Percentiles rank a stretch among this genome's conserved stretches.
Conservation (phyloP, 2,113 vertebrate species). For the Ariopsis seemanni region DNA sequence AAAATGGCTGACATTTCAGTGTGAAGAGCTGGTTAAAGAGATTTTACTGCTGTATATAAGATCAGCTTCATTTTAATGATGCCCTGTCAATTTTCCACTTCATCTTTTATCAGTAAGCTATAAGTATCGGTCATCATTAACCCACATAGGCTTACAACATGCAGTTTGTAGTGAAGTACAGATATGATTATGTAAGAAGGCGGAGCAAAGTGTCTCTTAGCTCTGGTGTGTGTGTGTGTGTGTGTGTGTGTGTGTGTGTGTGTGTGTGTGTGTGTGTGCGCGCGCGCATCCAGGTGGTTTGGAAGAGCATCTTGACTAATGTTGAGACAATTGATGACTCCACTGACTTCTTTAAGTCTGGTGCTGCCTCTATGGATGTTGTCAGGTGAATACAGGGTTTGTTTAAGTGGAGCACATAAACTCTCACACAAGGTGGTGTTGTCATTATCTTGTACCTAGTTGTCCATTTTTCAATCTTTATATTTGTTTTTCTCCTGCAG, state of each 20-base stretch:
- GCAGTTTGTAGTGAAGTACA: not conserved
- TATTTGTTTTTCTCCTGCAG: slow-evolving; percentile 57
- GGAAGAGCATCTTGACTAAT: slow-evolving; percentile 81
- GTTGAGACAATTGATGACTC: slow-evolving; percentile 74
- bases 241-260: slow-evolving; percentile 29
- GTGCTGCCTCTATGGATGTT: slow-evolving; percentile 86
- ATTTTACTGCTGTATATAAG: too few species aligned
- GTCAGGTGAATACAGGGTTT: slow-evolving; percentile 72
- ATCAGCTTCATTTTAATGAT: not conserved
- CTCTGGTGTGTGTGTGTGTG: not conserved
- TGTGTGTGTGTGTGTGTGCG: not conserved
- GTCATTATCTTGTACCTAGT: not conserved
- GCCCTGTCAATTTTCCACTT: not conserved
- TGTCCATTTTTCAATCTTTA: not conserved
- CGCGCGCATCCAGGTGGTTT: slow-evolving; percentile 69
- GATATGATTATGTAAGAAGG: too few species aligned
- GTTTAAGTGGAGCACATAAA: not conserved
- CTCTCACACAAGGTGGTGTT: not conserved
- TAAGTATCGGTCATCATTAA: slow-evolving; percentile 7
- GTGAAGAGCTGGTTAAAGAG: not conserved
- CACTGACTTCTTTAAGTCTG: slow-evolving; percentile 88
- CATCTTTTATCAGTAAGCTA: not conserved
- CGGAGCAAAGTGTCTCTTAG: not conserved
- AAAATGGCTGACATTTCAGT: not conserved
- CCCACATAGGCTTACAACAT: not conserved